phyloP scores from a whole-genome alignment of 1,140 invertebrate genomes.

The Rhagoletis pomonella region DNA sequence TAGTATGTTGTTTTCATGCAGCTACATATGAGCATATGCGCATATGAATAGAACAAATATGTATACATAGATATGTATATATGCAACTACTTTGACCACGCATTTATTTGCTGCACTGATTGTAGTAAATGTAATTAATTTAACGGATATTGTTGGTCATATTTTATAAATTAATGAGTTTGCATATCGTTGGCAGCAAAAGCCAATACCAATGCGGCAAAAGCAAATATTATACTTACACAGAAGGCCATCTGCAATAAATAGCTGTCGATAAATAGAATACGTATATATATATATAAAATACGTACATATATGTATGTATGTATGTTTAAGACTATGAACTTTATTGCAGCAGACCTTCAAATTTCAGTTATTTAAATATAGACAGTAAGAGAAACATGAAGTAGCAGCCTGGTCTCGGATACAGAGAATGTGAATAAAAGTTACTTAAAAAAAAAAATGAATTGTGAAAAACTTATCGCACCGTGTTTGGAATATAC shows the following conservation, averaged over 20 bases:
- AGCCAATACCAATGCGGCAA: slow-evolving; percentile 3
- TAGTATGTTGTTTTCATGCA: neutral
- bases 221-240: neutral
- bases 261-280: neutral
- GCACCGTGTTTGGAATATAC: no score
- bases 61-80: no score
- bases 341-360: no score
- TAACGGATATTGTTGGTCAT: slow-evolving; percentile 55
- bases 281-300: neutral
- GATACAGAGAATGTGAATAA: no score
- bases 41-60: neutral
- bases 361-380: no score
- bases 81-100: neutral
- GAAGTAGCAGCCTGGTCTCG: no score
- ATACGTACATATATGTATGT: no score
- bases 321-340: no score
- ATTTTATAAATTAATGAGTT: slow-evolving; percentile 56
- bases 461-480: no score
- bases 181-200: slow-evolving; percentile 46
- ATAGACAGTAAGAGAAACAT: no score
- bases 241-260: neutral
- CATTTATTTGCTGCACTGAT: slow-evolving; percentile 31
- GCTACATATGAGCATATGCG: neutral
- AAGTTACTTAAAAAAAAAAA: no score
- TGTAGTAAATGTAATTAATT: slow-evolving; percentile 53